phyloP scores from a whole-genome alignment of 2,888 invertebrate genomes.

The Acholoe squamosa region DNA sequence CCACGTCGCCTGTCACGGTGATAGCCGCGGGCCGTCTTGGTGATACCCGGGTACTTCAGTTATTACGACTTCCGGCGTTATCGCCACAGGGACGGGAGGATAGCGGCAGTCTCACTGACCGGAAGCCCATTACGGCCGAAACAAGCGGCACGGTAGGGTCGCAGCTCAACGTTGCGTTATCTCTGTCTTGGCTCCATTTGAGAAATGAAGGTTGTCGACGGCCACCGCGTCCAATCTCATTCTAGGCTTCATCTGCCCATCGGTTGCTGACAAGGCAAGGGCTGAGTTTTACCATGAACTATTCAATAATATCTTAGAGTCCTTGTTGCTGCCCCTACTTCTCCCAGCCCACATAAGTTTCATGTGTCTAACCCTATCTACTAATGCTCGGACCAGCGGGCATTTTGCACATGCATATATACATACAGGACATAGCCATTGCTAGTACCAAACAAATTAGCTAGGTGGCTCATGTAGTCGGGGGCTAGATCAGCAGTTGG shows the following conservation, averaged over 20 bases:
- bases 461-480: too few relatives aligned
- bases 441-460: too few relatives aligned
- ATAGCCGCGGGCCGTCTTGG: background rate
- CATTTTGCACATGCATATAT: too few relatives aligned
- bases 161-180: constrained; percentile 24
- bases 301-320: constrained; percentile 51
- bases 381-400: too few relatives aligned
- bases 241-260: background rate
- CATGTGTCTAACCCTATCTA: too few relatives aligned
- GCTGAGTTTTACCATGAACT: background rate
- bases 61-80: constrained; percentile 36
- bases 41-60: background rate
- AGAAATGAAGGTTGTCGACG: constrained; percentile 54
- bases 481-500: too few relatives aligned
- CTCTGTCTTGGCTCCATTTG: constrained; percentile 33
- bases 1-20: constrained; percentile 14
- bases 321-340: background rate
- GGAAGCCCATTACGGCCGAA: background rate
- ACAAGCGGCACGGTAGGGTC: background rate
- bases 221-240: constrained; percentile 5
- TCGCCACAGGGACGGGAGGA: background rate
- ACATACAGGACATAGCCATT: too few relatives aligned
- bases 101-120: background rate
- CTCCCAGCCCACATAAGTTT: too few relatives aligned
- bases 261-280: background rate